Evolutionary conservation across 1,140 invertebrate genomes (phyloP), one percentile per base, ranked within the genome.

Genomic region (Phocides pigmalion): DNA sequence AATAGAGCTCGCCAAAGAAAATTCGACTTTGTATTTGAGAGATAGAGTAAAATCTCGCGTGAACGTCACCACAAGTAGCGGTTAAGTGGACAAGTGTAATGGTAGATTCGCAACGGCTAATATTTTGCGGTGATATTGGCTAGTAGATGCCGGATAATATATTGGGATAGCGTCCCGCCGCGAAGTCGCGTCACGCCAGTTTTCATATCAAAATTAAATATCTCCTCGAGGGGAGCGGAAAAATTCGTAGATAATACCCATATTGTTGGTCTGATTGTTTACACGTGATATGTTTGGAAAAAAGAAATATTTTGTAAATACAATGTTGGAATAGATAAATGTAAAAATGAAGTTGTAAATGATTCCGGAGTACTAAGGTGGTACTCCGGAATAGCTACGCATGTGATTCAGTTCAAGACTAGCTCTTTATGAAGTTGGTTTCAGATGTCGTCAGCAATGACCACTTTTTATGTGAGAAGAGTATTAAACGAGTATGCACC

Each of bases 171-270:
- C 58, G 68, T 74, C 71, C 49, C 62, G 67, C 46, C 68, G 62
- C 72, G 56, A 41, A 56, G 53, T 42, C 53, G 65, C 69, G 84
- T 90, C 87, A 87, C 76, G 79, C 70, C 49, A 80, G 74, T 79
- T 84, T 82, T 75, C 77, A 78, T 90, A 88, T 90, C 87, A 84
- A 84, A 87, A 89, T 89, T 87, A 89, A 87, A 87, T 87, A 87
- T 90, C 85, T 77, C 53, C 28, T 32, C 44, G 54, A 63, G 66
- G 70, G 77, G 70, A 74, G 68, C 49, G 69, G 72, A 54, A 67
- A 70, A 76, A 74, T 71, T 78, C 70, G 62, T 68, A 72, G 65
- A 63, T 50, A 62, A 66, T 62, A 25, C 20, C 41, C 35, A 64
- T 66, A 59, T 51, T 25, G 54, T 61, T 35, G 46, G 32, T 46